phyloP scores from a whole-genome alignment of 2,888 invertebrate species.

The Agrotis exclamationis region DNA sequence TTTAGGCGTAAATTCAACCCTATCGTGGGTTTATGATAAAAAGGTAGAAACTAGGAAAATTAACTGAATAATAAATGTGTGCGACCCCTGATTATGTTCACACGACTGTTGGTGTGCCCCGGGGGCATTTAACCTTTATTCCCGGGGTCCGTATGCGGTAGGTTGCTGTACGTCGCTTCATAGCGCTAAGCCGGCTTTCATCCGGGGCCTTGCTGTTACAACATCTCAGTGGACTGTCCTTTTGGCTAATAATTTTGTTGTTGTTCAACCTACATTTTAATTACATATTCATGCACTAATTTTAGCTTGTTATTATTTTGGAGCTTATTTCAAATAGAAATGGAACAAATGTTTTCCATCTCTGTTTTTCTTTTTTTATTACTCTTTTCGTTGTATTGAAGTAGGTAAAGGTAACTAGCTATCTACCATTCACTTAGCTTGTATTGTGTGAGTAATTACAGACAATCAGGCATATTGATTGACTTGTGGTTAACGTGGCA shows the following conservation, averaged over 20 bases:
- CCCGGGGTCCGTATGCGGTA: conserved; percentile 28
- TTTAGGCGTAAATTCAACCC: conserved; percentile 63
- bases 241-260: conserved; percentile 33
- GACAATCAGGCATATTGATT: conserved; percentile 34
- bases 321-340: neutral
- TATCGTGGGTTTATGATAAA: conserved; percentile 65
- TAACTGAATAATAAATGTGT: conserved; percentile 67
- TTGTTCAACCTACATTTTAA: conserved; percentile 13
- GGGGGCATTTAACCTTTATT: conserved; percentile 62
- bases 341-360: neutral
- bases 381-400: neutral
- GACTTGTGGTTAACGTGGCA: conserved; percentile 2
- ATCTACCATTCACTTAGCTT: conserved; percentile 14
- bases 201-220: conserved; percentile 43
- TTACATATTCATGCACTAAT: conserved; percentile 25
- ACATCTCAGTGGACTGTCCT: conserved; percentile 47
- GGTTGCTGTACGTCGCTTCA: conserved; percentile 36
- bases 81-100: conserved; percentile 65
- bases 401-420: conserved; percentile 9
- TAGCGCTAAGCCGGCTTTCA: conserved; percentile 61
- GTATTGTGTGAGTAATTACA: conserved; percentile 20
- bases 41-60: conserved; percentile 66
- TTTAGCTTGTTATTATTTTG: conserved; percentile 8
- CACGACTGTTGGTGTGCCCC: conserved; percentile 57
- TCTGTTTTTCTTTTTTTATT: conserved; percentile 4